Percentiles rank a stretch among this genome's conserved stretches.
These are phyloP conservation scores for Crocidura indochinensis DNA, from an alignment of 2,797 vertebrate species.

Conservation along the genomic window DNA sequence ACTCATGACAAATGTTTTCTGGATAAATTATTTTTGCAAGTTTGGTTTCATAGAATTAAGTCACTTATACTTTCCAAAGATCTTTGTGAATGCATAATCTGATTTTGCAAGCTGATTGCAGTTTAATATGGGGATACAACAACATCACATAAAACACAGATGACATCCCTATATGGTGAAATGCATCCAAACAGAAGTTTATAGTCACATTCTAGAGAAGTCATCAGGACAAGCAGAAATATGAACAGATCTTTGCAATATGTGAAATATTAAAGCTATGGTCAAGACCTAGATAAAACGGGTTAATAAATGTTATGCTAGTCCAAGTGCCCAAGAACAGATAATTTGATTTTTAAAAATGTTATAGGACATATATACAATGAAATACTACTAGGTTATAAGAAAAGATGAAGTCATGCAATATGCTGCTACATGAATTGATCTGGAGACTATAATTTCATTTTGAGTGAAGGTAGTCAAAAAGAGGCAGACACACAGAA, in stretches of 20 bases:
- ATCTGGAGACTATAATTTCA: too few species aligned
- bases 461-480: too few species aligned
- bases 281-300: too few species aligned
- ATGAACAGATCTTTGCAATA: background rate
- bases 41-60: slow-evolving; percentile 40
- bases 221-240: background rate
- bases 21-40: slow-evolving; percentile 7
- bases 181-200: background rate
- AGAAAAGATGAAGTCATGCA: too few species aligned
- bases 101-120: background rate
- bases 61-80: background rate
- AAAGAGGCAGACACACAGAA: too few species aligned
- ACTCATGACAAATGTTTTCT: background rate
- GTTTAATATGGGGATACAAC: background rate
- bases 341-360: too few species aligned
- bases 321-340: too few species aligned
- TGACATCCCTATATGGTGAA: background rate
- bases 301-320: background rate
- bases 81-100: background rate
- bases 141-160: background rate
- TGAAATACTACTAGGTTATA: too few species aligned
- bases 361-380: too few species aligned
- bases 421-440: too few species aligned
- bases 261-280: background rate
- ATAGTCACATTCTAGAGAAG: background rate